phyloP scores from a whole-genome alignment of 1,140 invertebrate genomes.

The Plectrocnemia conspersa region DNA sequence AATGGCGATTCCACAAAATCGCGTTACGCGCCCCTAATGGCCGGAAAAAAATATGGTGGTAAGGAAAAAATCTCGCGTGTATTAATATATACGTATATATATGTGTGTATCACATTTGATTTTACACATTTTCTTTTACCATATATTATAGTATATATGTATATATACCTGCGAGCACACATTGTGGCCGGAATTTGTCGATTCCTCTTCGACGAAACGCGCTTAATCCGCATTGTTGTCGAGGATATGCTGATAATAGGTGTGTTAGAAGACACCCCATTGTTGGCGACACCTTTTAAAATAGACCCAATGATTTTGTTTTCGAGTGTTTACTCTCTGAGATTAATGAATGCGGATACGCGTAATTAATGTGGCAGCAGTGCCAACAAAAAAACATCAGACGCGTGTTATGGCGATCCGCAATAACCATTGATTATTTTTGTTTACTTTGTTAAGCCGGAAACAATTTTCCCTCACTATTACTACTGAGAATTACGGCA shows the following conservation, averaged over 20 bases:
- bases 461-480: too few relatives aligned
- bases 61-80: background rate
- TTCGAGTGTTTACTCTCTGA: conserved; percentile 3
- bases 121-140: too few relatives aligned
- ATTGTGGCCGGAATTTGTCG: conserved; percentile 6
- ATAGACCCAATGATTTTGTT: conserved; percentile 4
- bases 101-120: background rate
- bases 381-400: too few relatives aligned
- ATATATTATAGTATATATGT: too few relatives aligned
- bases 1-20: conserved; percentile 17
- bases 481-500: too few relatives aligned
- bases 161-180: background rate
- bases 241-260: conserved; percentile 1
- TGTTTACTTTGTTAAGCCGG: too few relatives aligned
- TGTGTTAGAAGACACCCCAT: conserved; percentile 13
- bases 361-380: conserved; percentile 14
- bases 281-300: conserved; percentile 17
- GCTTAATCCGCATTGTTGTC: conserved; percentile 15
- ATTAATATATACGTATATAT: background rate
- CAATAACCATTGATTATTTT: too few relatives aligned
- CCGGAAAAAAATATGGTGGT: too few relatives aligned
- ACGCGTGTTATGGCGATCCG: too few relatives aligned
- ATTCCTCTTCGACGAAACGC: conserved; percentile 15
- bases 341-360: conserved; percentile 1
- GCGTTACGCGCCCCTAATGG: conserved; percentile 15